phyloP scores from a whole-genome alignment of 2,888 invertebrate species.

The Torymus tubicola region DNA sequence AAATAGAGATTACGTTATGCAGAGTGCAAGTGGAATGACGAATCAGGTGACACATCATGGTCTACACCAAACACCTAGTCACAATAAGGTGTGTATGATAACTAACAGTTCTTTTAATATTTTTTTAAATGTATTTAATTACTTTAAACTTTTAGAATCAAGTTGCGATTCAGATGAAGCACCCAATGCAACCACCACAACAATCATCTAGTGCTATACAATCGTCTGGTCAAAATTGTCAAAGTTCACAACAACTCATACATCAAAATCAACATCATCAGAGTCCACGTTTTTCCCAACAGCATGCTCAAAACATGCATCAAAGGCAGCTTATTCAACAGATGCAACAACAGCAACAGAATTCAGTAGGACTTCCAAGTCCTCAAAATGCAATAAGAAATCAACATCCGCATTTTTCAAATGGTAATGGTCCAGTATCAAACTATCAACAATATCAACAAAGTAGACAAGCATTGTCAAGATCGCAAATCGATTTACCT shows the following conservation, averaged over 20 bases:
- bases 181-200: constrained; percentile 10
- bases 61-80: constrained; percentile 10
- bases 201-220: constrained; percentile 1
- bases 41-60: neutral
- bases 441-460: constrained; percentile 72
- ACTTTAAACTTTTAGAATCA: constrained; percentile 13
- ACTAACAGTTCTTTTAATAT: neutral
- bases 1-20: constrained; percentile 69
- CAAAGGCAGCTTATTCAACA: constrained; percentile 74
- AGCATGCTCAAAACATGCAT: constrained; percentile 37
- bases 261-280: constrained; percentile 9
- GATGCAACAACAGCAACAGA: constrained; percentile 70
- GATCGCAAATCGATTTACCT: constrained; percentile 73
- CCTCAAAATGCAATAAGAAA: constrained; percentile 11
- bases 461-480: constrained; percentile 69
- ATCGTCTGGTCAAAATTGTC: neutral
- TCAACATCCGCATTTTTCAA: constrained; percentile 20
- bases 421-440: constrained; percentile 30
- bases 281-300: neutral
- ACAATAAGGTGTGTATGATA: neutral
- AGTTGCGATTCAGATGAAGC: neutral
- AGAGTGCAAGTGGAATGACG: constrained; percentile 24
- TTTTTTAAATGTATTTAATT: constrained; percentile 6
- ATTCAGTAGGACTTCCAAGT: constrained; percentile 12
- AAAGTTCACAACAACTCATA: constrained; percentile 1